Conservation (phyloP, 2,888 invertebrate species). For the Gymnocheta viridis region DNA sequence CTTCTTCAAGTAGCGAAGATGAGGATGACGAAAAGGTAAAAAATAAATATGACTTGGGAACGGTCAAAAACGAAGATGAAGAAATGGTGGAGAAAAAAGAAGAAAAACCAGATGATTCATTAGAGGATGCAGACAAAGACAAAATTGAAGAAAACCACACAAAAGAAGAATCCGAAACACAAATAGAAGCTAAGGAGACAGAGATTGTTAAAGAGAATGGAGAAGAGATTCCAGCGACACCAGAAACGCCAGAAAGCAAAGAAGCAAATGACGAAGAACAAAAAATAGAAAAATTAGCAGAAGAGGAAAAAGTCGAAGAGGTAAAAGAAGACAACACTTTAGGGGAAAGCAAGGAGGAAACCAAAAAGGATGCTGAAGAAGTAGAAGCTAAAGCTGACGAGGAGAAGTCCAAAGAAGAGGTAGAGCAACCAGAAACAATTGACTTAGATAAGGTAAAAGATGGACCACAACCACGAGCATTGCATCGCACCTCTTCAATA, state of each 20-base stretch:
- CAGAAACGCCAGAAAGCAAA: conserved; percentile 2
- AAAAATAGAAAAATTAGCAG: conserved; percentile 10
- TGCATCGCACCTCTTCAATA: conserved; percentile 98
- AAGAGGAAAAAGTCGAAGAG: conserved; percentile 72
- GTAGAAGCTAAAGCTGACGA: conserved; percentile 52
- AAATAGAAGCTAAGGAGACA: conserved; percentile 51
- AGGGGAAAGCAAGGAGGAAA: conserved; percentile 77
- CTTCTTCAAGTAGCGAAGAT: conserved; percentile 78
- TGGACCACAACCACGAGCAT: conserved; percentile 85
- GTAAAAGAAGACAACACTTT: conserved; percentile 77
- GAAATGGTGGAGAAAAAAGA: conserved; percentile 74
- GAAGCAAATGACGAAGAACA: conserved; percentile 24
- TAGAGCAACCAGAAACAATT: conserved; percentile 78
- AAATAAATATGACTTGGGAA: conserved; percentile 77
- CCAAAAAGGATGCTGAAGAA: conserved; percentile 74
- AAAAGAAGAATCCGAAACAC: conserved; percentile 31
- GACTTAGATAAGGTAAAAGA: conserved; percentile 83
- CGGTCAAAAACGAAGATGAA: conserved; percentile 77
- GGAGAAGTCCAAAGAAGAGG: conserved; percentile 59
- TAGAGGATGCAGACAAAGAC: conserved; percentile 79
- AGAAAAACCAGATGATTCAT: conserved; percentile 48
- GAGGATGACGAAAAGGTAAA: conserved; percentile 81
- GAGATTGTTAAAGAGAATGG: conserved; percentile 49
- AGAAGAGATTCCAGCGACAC: no score
- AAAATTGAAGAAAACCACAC: conserved; percentile 72